A percentile compares a stretch with the other conserved stretches of the same genome.
Evolutionary conservation across 2,888 invertebrate genomes (phyloP).

Genomic region (Nesidiocoris tenuis): DNA sequence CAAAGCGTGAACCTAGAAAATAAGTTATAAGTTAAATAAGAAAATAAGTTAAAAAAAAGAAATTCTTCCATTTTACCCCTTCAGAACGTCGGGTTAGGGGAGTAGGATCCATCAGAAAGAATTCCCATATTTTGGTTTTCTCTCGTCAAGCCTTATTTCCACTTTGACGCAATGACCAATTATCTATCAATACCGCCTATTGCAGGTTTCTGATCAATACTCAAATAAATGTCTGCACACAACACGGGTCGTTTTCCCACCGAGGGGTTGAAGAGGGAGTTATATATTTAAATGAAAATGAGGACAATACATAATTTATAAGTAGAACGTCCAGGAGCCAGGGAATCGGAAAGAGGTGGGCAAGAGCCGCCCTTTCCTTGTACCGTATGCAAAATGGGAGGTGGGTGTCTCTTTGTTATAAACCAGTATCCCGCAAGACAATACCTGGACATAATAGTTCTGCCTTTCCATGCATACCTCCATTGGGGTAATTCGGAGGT

Average conservation of each 20-base stretch:
- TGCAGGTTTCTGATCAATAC: too few species aligned
- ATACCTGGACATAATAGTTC: conserved; percentile 21
- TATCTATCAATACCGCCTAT: too few species aligned
- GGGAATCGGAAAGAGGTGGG: conserved; percentile 11
- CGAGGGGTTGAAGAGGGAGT: background rate
- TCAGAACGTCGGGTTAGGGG: too few species aligned
- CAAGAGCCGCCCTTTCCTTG: conserved; percentile 35
- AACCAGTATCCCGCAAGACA: conserved; percentile 7
- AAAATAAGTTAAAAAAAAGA: too few species aligned
- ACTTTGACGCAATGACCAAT: too few species aligned
- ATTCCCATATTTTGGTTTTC: too few species aligned
- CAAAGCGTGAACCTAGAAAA: too few species aligned
- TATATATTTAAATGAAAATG: conserved; percentile 42
- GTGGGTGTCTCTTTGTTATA: conserved; percentile 25
- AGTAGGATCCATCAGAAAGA: too few species aligned
- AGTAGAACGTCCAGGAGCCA: conserved; percentile 27
- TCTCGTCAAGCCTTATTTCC: too few species aligned
- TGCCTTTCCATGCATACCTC: background rate
- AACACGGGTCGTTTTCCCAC: background rate
- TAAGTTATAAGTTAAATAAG: too few species aligned
- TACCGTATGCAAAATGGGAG: conserved; percentile 23
- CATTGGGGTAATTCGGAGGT: background rate
- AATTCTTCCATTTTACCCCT: too few species aligned
- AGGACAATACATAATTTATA: conserved; percentile 45
- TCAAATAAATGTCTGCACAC: too few species aligned